phyloP scores from a whole-genome alignment of 1,140 invertebrate species.

The Camponotus vicinus region DNA sequence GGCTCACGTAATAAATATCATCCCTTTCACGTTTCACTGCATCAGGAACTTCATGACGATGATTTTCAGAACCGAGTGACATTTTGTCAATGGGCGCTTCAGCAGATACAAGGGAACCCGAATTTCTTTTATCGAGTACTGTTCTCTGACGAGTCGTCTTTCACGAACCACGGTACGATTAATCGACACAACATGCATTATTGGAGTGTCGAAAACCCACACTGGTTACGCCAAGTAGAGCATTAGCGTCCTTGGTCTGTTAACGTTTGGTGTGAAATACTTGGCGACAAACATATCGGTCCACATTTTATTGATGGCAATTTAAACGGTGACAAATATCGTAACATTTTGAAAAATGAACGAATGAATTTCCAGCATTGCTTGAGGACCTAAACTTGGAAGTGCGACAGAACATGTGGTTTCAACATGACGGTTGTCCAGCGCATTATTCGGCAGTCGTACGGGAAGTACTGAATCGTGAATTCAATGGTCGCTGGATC shows the following conservation, averaged over 20 bases:
- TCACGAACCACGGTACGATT: neutral
- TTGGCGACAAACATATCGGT: neutral
- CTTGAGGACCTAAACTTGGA: too few relatives aligned
- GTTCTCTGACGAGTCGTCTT: neutral
- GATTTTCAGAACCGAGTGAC: neutral
- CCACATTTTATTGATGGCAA: too few relatives aligned
- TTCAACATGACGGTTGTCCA: too few relatives aligned
- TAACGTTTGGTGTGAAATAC: neutral
- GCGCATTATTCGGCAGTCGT: too few relatives aligned
- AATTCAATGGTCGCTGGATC: too few relatives aligned
- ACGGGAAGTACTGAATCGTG: too few relatives aligned
- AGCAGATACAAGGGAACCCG: neutral
- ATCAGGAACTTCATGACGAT: neutral
- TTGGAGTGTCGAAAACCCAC: neutral
- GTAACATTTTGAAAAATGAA: too few relatives aligned
- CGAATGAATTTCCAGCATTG: too few relatives aligned
- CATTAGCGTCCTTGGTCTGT: neutral
- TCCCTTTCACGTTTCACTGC: neutral
- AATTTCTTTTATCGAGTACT: neutral
- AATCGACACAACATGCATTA: conserved; percentile 8
- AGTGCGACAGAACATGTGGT: too few relatives aligned
- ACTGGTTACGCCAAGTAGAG: neutral
- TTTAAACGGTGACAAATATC: too few relatives aligned
- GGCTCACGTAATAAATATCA: neutral
- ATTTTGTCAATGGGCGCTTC: neutral